A percentile compares a stretch with the other conserved stretches of the same genome.
These are phyloP conservation scores for Eristalis intricaria DNA, from an alignment of 2,888 invertebrate species.

Conservation along the genomic window DNA sequence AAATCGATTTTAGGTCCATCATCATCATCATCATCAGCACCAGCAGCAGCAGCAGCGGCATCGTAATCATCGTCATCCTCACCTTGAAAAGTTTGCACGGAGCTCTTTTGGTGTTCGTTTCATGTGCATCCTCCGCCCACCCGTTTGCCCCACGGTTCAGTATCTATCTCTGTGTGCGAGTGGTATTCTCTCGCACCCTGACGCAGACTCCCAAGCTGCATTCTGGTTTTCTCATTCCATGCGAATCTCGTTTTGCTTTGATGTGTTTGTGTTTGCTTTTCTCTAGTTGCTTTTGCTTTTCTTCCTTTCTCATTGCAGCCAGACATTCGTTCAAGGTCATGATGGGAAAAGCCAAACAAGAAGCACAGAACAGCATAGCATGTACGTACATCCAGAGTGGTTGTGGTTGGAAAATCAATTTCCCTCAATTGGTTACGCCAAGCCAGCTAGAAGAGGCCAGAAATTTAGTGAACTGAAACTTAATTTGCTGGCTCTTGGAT, in stretches of 20 bases:
- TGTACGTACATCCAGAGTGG: not conserved
- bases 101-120: conserved; percentile 31
- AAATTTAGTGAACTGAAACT: conserved; percentile 61
- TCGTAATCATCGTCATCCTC: conserved; percentile 18
- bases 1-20: conserved; percentile 46
- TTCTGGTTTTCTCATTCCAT: not conserved
- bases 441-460: conserved; percentile 27
- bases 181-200: not conserved
- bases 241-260: not conserved
- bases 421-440: conserved; percentile 50
- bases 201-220: conserved; percentile 19
- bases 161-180: not conserved
- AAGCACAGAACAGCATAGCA: not conserved
- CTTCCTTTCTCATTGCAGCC: conserved; percentile 30
- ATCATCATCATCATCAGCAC: conserved; percentile 5
- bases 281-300: conserved; percentile 9
- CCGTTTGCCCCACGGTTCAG: not conserved
- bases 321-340: conserved; percentile 61
- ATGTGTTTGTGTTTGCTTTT: conserved; percentile 6
- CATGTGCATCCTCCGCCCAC: conserved; percentile 23
- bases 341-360: conserved; percentile 23
- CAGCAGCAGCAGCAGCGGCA: not conserved
- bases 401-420: conserved; percentile 60
- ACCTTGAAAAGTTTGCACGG: conserved; percentile 41
- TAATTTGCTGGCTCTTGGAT: conserved; percentile 36